Percentiles rank a stretch among this genome's conserved stretches.
Evolutionary conservation across 2,888 invertebrate species (phyloP).

Genomic region (Monoplex corrugatus): DNA sequence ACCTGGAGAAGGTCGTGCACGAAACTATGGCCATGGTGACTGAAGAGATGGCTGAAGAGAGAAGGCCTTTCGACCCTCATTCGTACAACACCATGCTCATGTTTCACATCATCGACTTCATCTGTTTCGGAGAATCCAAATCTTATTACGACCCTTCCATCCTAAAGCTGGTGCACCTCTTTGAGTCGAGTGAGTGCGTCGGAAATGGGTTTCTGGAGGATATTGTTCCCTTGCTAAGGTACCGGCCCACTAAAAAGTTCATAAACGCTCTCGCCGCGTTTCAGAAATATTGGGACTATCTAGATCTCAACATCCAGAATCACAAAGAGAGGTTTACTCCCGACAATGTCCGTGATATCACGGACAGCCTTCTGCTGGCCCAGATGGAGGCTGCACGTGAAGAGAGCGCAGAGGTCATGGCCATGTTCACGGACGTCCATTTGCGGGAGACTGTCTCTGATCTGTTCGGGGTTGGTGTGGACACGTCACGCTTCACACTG

Average conservation of each 20-base stretch:
- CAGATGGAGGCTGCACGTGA: conserved; percentile 49
- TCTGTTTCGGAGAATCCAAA: conserved; percentile 48
- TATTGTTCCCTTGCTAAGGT: conserved; percentile 46
- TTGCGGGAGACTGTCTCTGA: conserved; percentile 48
- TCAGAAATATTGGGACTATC: neutral
- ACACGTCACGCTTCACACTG: conserved; percentile 56
- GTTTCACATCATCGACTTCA: conserved; percentile 38
- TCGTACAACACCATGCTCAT: neutral
- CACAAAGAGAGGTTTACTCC: conserved; percentile 49
- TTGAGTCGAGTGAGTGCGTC: neutral
- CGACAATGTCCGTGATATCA: conserved; percentile 52
- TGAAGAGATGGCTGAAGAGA: conserved; percentile 24
- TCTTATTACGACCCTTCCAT: conserved; percentile 41
- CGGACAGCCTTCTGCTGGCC: conserved; percentile 54
- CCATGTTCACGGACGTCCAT: conserved; percentile 52
- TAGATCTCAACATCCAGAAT: conserved; percentile 4
- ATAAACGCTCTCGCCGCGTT: neutral
- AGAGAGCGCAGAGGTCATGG: conserved; percentile 49
- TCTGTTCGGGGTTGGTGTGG: conserved; percentile 56
- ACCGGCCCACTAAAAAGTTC: conserved; percentile 40
- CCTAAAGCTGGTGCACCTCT: neutral
- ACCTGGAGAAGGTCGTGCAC: conserved; percentile 36
- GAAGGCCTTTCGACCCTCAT: conserved; percentile 37
- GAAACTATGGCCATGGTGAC: neutral
- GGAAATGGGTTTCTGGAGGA: conserved; percentile 53